Conservation (phyloP, 2,888 invertebrate species). For the Dendrolimus houi region DNA sequence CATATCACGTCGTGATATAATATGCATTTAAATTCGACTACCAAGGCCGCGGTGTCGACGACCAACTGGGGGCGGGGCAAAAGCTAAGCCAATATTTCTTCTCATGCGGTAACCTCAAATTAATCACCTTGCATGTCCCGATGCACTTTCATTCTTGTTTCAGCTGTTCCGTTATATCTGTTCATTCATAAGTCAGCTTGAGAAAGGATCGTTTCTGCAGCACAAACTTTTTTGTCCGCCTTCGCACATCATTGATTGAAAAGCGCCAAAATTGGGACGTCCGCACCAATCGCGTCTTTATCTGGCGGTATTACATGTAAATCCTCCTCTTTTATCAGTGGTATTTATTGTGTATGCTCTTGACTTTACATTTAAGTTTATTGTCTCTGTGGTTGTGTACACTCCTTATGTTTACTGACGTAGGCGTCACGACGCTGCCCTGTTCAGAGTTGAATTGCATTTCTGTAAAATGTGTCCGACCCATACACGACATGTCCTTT, state of each 20-base stretch:
- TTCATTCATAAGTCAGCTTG: constrained; percentile 38
- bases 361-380: constrained; percentile 59
- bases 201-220: constrained; percentile 15
- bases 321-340: constrained; percentile 53
- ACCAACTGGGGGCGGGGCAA: constrained; percentile 47
- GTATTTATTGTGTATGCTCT: constrained; percentile 65
- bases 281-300: constrained; percentile 48
- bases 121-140: constrained; percentile 51
- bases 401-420: constrained; percentile 53
- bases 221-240: constrained; percentile 3
- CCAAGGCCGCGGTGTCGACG: constrained; percentile 47
- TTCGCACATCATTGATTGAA: constrained; percentile 32
- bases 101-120: constrained; percentile 57
- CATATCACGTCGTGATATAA: constrained; percentile 42
- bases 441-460: constrained; percentile 42
- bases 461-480: constrained; percentile 33
- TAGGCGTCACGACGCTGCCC: constrained; percentile 62
- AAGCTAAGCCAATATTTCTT: constrained; percentile 51
- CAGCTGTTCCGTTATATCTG: constrained; percentile 35
- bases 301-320: constrained; percentile 52
- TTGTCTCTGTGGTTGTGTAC: constrained; percentile 32
- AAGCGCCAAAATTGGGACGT: constrained; percentile 31
- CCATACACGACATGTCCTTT: constrained; percentile 36
- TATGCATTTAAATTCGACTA: constrained; percentile 50
- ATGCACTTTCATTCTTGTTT: constrained; percentile 67